Evolutionary conservation across 2,797 vertebrate genomes (phyloP).

Genomic region (Lacerta bilineata): DNA sequence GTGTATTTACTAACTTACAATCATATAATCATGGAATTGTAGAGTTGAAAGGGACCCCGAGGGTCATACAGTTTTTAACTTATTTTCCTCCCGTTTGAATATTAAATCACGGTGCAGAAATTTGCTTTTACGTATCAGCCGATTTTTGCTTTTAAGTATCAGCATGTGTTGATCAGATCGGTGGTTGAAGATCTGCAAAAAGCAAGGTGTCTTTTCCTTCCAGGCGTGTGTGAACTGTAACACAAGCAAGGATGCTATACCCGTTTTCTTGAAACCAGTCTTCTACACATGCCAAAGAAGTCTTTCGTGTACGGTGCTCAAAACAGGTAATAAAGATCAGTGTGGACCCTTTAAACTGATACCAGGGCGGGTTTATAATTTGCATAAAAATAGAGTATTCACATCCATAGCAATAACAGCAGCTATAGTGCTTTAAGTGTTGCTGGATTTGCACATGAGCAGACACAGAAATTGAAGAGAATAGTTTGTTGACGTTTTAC

Average conservation of each 20-base stretch:
- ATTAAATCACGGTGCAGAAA: not conserved
- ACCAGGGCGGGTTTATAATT: not conserved
- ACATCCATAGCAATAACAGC: not conserved
- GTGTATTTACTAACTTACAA: not conserved
- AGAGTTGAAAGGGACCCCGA: no score
- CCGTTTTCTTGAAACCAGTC: slow-evolving; percentile 6
- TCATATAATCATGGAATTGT: no score
- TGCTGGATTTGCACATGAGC: not conserved
- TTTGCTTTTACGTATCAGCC: not conserved
- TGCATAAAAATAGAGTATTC: not conserved
- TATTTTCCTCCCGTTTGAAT: not conserved
- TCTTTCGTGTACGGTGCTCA: not conserved
- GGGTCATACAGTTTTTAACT: not conserved
- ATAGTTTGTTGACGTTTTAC: not conserved
- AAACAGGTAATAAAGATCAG: slow-evolving; percentile 2
- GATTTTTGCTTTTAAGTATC: not conserved
- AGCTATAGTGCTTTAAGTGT: no score
- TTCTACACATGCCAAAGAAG: not conserved
- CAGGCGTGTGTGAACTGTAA: not conserved
- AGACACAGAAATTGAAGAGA: not conserved
- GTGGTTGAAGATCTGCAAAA: not conserved
- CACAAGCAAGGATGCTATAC: not conserved
- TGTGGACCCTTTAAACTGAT: not conserved
- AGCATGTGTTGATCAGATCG: not conserved
- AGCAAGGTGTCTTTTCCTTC: not conserved